phyloP scores from a whole-genome alignment of 2,888 invertebrate species.

The Nesidiocoris tenuis region DNA sequence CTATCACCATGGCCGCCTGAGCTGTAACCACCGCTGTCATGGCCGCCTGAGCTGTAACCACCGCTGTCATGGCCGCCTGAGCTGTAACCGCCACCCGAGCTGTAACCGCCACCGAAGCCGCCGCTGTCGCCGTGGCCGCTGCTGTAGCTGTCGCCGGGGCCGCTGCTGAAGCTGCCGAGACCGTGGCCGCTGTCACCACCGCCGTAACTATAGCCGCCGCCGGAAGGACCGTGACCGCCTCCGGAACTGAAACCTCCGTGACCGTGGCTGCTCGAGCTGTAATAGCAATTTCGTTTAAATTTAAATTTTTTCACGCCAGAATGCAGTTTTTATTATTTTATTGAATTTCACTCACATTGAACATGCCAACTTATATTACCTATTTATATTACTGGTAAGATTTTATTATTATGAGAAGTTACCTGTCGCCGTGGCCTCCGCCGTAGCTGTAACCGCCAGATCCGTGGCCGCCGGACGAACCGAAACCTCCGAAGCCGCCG shows the following conservation, averaged over 20 bases:
- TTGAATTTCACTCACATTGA: too few species aligned
- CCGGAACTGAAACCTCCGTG: slow-evolving; percentile 4
- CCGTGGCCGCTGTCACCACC: slow-evolving; percentile 8
- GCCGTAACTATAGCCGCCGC: not conserved
- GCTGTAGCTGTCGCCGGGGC: not conserved
- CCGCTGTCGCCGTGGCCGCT: not conserved
- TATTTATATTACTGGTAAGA: not conserved
- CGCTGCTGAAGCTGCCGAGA: slow-evolving; percentile 14
- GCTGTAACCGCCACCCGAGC: not conserved
- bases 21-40: not conserved
- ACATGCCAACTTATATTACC: too few species aligned
- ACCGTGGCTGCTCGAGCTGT: not conserved
- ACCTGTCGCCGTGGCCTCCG: slow-evolving; percentile 22
- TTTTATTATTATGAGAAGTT: not conserved
- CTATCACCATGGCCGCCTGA: slow-evolving; percentile 3
- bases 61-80: not conserved
- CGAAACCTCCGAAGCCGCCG: slow-evolving; percentile 10
- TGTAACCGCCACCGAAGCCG: slow-evolving; percentile 20
- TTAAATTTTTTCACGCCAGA: too few species aligned
- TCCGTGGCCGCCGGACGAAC: slow-evolving; percentile 26
- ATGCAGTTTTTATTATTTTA: too few species aligned
- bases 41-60: not conserved
- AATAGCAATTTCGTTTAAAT: too few species aligned
- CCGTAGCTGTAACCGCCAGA: slow-evolving; percentile 7
- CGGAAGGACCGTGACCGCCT: slow-evolving; percentile 10